A percentile compares a stretch with the other conserved stretches of the same genome.
phyloP scores from a whole-genome alignment of 2,888 invertebrate species.

The Anaspis maculata region DNA sequence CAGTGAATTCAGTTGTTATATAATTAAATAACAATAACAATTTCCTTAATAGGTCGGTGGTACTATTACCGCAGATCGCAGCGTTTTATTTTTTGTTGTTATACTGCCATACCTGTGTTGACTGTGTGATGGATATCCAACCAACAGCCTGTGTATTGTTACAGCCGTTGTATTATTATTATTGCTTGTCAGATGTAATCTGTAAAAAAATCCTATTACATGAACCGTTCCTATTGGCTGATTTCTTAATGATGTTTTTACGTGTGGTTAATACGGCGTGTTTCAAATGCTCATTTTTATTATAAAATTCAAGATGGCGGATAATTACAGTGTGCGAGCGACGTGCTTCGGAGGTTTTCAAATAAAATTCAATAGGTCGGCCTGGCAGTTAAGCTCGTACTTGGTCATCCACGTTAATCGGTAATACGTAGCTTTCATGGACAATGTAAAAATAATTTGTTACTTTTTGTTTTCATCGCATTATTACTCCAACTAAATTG shows the following conservation, averaged over 20 bases:
- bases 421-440: conserved; percentile 12
- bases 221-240: conserved; percentile 39
- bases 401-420: conserved; percentile 17
- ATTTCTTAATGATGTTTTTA: conserved; percentile 43
- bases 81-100: neutral
- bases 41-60: neutral
- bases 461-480: conserved; percentile 12
- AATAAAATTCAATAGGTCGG: conserved; percentile 18
- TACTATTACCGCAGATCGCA: neutral
- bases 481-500: too few relatives aligned
- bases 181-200: conserved; percentile 23
- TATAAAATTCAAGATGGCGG: conserved; percentile 42
- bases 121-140: neutral
- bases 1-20: too few relatives aligned
- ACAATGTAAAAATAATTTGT: conserved; percentile 13
- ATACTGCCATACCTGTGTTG: too few relatives aligned
- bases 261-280: conserved; percentile 39
- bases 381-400: conserved; percentile 13
- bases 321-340: conserved; percentile 30
- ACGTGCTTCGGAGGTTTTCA: conserved; percentile 23
- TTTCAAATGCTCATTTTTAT: conserved; percentile 41
- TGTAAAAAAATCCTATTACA: conserved; percentile 40
- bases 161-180: conserved; percentile 15
- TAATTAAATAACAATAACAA: conserved; percentile 8
- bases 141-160: conserved; percentile 2